Evolutionary conservation across 1,140 invertebrate species (phyloP).

Genomic region (Leptopilina boulardi): DNA sequence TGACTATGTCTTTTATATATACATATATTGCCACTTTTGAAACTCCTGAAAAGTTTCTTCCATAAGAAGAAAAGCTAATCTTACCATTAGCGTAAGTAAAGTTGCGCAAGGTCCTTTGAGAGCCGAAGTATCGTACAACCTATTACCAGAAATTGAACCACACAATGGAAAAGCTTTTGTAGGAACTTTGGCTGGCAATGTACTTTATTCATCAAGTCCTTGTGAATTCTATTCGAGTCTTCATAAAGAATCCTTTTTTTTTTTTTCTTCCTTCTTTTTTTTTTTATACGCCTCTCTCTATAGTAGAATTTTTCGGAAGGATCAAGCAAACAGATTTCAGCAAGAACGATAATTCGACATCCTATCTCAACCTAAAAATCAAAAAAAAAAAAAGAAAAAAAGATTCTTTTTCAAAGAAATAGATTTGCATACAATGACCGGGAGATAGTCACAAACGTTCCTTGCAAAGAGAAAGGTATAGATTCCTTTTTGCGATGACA

Average conservation of each 20-base stretch:
- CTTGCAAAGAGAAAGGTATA: constrained; percentile 46
- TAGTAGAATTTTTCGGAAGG: constrained; percentile 49
- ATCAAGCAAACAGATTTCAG: constrained; percentile 48
- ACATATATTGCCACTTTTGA: not conserved
- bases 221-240: constrained; percentile 54
- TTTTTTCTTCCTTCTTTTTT: constrained; percentile 40
- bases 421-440: constrained; percentile 75
- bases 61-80: constrained; percentile 17
- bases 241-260: constrained; percentile 36
- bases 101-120: not conserved
- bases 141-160: constrained; percentile 11
- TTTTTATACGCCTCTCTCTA: constrained; percentile 41
- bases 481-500: constrained; percentile 59
- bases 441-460: constrained; percentile 54
- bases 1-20: not conserved
- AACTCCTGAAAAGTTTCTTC: not conserved
- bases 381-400: no score
- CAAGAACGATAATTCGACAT: constrained; percentile 63
- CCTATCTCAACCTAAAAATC: constrained; percentile 71
- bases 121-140: constrained; percentile 17
- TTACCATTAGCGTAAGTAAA: constrained; percentile 13
- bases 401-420: constrained; percentile 70
- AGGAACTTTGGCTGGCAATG: constrained; percentile 20
- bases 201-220: constrained; percentile 52
- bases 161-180: constrained; percentile 17